These are phyloP conservation scores for Ginglymostoma cirratum DNA, from an alignment of 2,113 vertebrate genomes.

Conservation along the genomic window DNA sequence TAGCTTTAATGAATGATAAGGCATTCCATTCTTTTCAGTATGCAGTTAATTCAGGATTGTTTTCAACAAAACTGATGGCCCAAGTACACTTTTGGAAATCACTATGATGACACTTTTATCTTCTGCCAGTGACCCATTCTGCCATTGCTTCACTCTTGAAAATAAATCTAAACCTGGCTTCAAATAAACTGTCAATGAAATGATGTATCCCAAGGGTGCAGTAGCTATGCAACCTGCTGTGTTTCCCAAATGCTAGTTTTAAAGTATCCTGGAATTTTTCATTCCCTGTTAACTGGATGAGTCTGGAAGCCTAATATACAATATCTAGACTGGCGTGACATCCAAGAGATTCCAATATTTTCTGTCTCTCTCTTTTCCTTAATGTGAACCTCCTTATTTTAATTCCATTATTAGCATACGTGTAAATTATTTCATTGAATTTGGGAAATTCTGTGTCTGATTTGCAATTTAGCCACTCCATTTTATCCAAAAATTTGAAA, in stretches of 20 bases:
- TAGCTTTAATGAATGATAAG: not conserved
- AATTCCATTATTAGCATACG: not conserved
- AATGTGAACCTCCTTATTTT: not conserved
- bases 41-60: not conserved
- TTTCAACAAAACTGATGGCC: not conserved
- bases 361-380: not conserved
- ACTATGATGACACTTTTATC: not conserved
- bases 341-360: not conserved
- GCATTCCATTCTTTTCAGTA: not conserved
- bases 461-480: not conserved
- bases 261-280: not conserved
- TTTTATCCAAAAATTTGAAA: not conserved
- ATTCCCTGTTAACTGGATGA: not conserved
- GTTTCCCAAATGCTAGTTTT: not conserved
- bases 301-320: not conserved
- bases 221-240: not conserved
- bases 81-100: not conserved
- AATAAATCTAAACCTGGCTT: not conserved
- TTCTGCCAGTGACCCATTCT: not conserved
- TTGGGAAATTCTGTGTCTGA: not conserved
- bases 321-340: not conserved
- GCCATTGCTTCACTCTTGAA: not conserved
- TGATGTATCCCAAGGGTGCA: not conserved
- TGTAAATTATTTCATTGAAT: not conserved
- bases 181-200: not conserved